phyloP scores from a whole-genome alignment of 2,113 vertebrate genomes.

The Dromiciops gliroides region DNA sequence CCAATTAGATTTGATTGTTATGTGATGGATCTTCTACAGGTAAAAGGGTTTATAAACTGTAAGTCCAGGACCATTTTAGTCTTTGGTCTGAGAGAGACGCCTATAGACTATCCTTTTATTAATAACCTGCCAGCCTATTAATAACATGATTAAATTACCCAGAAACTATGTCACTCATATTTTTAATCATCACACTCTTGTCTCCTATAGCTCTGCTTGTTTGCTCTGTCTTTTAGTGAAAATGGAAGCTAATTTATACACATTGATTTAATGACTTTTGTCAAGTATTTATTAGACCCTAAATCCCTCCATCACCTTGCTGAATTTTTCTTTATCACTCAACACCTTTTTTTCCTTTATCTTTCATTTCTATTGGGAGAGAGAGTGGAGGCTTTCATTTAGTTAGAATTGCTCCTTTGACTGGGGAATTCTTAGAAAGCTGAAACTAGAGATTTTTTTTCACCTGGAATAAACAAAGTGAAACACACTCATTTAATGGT shows the following conservation, averaged over 20 bases:
- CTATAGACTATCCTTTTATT: too few relatives aligned
- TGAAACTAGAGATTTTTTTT: not conserved
- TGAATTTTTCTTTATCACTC: constrained; percentile 51
- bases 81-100: too few relatives aligned
- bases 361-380: constrained; percentile 25
- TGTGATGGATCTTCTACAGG: too few relatives aligned
- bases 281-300: constrained; percentile 54
- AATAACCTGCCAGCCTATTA: too few relatives aligned
- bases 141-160: too few relatives aligned
- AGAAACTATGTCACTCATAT: too few relatives aligned
- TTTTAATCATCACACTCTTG: too few relatives aligned
- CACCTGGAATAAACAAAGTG: not conserved
- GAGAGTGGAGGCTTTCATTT: not conserved
- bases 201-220: constrained; percentile 44
- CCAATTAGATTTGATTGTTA: too few relatives aligned
- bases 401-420: not conserved
- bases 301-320: constrained; percentile 57
- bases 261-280: constrained; percentile 66
- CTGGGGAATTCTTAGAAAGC: not conserved
- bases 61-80: too few relatives aligned
- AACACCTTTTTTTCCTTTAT: constrained; percentile 34
- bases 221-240: constrained; percentile 57
- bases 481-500: not conserved
- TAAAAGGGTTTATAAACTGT: too few relatives aligned
- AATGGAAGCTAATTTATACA: constrained; percentile 62